Conservation (phyloP, 1,140 invertebrate genomes). For the Formica selysi region DNA sequence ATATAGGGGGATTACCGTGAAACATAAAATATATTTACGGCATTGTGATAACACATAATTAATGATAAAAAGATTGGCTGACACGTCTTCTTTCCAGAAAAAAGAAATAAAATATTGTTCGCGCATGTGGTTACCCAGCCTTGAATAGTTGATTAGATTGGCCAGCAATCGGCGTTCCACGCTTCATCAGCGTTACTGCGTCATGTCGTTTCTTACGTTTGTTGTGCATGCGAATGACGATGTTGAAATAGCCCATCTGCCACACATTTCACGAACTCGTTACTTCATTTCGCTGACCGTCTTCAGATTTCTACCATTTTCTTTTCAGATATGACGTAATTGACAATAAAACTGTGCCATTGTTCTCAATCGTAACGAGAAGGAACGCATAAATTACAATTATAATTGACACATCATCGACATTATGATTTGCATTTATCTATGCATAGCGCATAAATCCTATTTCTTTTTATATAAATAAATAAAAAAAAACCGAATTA, state of each 20-base stretch:
- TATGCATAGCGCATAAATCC: not conserved
- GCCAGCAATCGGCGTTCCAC: constrained; percentile 25
- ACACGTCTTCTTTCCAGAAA: not conserved
- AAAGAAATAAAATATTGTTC: constrained; percentile 8
- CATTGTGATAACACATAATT: constrained; percentile 32
- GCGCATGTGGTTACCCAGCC: constrained; percentile 23
- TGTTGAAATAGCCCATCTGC: constrained; percentile 58
- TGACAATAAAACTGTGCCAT: not conserved
- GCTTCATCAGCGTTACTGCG: constrained; percentile 53
- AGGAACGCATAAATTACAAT: not conserved
- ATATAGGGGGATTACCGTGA: not conserved
- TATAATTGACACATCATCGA: not conserved
- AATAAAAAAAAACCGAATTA: not conserved
- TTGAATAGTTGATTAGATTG: constrained; percentile 69
- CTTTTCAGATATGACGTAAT: constrained; percentile 20
- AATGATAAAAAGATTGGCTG: not conserved
- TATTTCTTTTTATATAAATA: not conserved
- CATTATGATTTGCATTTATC: not conserved
- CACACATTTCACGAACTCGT: constrained; percentile 44
- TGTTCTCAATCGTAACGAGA: constrained; percentile 11
- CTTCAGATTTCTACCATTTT: constrained; percentile 22
- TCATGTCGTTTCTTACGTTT: constrained; percentile 68
- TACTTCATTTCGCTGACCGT: constrained; percentile 13
- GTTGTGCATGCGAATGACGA: constrained; percentile 29
- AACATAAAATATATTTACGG: not conserved